phyloP scores from a whole-genome alignment of 1,140 invertebrate genomes.

The Leptestheria dahalacensis region DNA sequence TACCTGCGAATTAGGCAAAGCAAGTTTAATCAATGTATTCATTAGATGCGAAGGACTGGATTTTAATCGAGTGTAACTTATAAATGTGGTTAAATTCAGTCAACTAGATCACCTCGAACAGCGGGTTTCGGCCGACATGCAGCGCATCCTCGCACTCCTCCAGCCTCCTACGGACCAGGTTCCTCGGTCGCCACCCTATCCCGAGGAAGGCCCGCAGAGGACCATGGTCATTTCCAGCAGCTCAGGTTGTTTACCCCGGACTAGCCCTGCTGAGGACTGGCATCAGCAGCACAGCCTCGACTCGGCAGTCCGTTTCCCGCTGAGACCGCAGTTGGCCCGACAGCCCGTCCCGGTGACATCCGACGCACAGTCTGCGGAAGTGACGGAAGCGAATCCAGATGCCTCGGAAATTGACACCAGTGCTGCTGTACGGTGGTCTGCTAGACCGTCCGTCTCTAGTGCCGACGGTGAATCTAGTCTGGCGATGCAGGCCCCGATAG shows the following conservation, averaged over 20 bases:
- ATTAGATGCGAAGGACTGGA: too few species aligned
- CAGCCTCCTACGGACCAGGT: constrained; percentile 2
- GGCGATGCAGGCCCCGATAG: neutral
- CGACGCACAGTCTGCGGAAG: neutral
- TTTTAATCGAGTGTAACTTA: neutral
- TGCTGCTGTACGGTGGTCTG: neutral
- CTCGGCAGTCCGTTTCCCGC: neutral
- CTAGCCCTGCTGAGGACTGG: neutral
- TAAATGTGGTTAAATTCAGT: neutral
- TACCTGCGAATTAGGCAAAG: too few species aligned
- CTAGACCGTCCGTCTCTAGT: neutral
- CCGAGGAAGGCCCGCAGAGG: too few species aligned
- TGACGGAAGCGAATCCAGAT: neutral
- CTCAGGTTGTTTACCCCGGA: neutral
- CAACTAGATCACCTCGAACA: constrained; percentile 10
- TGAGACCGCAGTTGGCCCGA: neutral
- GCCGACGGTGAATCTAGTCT: neutral
- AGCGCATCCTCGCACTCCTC: constrained; percentile 7
- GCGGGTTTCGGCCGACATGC: constrained; percentile 10
- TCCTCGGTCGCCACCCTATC: too few species aligned
- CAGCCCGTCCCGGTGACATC: neutral
- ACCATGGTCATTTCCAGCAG: too few species aligned
- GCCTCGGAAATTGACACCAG: neutral
- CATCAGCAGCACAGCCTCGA: neutral
- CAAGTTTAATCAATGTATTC: too few species aligned